These are phyloP conservation scores for Drosophila quasianomalipes DNA, from an alignment of 2,888 invertebrate genomes.

Conservation along the genomic window DNA sequence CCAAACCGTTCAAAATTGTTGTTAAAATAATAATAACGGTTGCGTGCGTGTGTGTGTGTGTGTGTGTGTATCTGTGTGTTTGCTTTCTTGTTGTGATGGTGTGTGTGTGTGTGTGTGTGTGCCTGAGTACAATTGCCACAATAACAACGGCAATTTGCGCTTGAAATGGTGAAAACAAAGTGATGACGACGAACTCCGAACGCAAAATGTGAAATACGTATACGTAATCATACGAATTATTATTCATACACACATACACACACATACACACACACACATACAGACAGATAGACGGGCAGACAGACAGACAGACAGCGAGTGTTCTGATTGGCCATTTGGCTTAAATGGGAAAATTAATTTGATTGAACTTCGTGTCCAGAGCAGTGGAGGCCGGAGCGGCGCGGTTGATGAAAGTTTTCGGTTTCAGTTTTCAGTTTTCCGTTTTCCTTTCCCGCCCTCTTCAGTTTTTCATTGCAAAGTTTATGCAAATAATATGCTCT, in stretches of 20 bases:
- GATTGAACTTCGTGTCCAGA: slow-evolving; percentile 50
- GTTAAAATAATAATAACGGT: slow-evolving; percentile 78
- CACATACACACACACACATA: slow-evolving; percentile 19
- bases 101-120: slow-evolving; percentile 25
- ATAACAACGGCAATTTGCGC: slow-evolving; percentile 73
- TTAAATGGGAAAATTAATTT: slow-evolving; percentile 73
- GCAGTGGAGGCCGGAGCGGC: slow-evolving; percentile 1
- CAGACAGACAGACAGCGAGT: not conserved
- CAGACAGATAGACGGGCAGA: not conserved
- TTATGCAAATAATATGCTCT: slow-evolving; percentile 43
- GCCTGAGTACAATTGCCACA: slow-evolving; percentile 48
- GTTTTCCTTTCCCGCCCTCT: slow-evolving; percentile 10
- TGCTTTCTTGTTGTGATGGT: slow-evolving; percentile 5
- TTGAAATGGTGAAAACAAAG: slow-evolving; percentile 65
- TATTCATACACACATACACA: slow-evolving; percentile 53
- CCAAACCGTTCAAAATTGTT: slow-evolving; percentile 76
- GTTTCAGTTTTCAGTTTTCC: slow-evolving; percentile 7
- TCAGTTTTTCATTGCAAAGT: slow-evolving; percentile 28
- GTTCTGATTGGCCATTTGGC: slow-evolving; percentile 53
- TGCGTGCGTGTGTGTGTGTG: slow-evolving; percentile 21
- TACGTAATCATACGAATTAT: slow-evolving; percentile 74
- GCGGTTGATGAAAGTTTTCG: slow-evolving; percentile 29
- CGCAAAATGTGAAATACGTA: slow-evolving; percentile 41
- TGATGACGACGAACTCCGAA: slow-evolving; percentile 16
- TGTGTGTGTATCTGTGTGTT: slow-evolving; percentile 15